Evolutionary conservation across 1,140 invertebrate species (phyloP).

Genomic region (Hyles euphorbiae): DNA sequence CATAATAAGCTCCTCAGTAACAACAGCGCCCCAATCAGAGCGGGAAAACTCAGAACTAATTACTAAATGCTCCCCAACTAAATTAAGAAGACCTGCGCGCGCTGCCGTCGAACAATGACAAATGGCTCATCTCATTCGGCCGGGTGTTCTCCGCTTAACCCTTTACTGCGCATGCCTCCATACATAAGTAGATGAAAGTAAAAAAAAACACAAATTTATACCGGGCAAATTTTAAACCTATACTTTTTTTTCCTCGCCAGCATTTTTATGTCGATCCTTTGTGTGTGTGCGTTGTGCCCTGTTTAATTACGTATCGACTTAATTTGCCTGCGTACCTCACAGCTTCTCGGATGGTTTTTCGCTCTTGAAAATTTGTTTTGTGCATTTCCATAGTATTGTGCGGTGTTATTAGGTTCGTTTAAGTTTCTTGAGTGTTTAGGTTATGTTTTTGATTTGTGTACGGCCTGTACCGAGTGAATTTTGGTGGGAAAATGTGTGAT

Average conservation of each 20-base stretch:
- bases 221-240: slow-evolving; percentile 75
- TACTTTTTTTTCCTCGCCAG: slow-evolving; percentile 71
- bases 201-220: slow-evolving; percentile 75
- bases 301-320: slow-evolving; percentile 76
- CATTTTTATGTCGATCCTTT: slow-evolving; percentile 72
- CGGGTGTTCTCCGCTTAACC: slow-evolving; percentile 47
- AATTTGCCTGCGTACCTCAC: slow-evolving; percentile 65
- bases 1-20: slow-evolving; percentile 19
- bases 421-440: slow-evolving; percentile 4
- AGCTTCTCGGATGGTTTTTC: slow-evolving; percentile 26
- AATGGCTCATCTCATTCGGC: slow-evolving; percentile 11
- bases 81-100: slow-evolving; percentile 24
- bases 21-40: slow-evolving; percentile 35
- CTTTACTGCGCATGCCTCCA: slow-evolving; percentile 71
- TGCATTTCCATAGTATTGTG: slow-evolving; percentile 6
- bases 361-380: slow-evolving; percentile 4
- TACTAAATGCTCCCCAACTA: slow-evolving; percentile 29
- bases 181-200: slow-evolving; percentile 69
- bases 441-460: slow-evolving; percentile 14
- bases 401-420: neutral
- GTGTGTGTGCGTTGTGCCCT: slow-evolving; percentile 65
- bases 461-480: neutral
- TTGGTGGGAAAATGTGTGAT: slow-evolving; percentile 18
- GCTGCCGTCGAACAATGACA: neutral
- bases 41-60: slow-evolving; percentile 44